A percentile compares a stretch with the other conserved stretches of the same genome.
phyloP scores from a whole-genome alignment of 2,888 invertebrate species.

The Zaprionus bogoriensis region DNA sequence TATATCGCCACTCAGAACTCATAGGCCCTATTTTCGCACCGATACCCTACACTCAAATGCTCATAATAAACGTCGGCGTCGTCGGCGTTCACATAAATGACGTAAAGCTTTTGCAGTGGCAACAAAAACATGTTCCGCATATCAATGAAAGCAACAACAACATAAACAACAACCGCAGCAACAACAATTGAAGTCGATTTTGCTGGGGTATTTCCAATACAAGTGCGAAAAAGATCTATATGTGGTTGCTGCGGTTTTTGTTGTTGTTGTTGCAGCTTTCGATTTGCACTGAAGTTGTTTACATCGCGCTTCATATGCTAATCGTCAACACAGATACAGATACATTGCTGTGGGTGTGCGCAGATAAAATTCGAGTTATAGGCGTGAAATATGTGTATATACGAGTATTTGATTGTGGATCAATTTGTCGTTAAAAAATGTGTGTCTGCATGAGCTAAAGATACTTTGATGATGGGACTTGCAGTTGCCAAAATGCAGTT shows the following conservation, averaged over 20 bases:
- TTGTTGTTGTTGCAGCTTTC: conserved; percentile 30
- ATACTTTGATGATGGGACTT: no score
- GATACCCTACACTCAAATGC: conserved; percentile 48
- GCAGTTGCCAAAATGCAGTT: no score
- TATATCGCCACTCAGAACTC: background rate
- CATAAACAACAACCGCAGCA: conserved; percentile 7
- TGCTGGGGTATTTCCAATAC: conserved; percentile 48
- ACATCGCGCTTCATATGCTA: conserved; percentile 12
- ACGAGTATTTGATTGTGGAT: no score
- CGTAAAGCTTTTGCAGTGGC: conserved; percentile 66
- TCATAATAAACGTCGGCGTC: conserved; percentile 35
- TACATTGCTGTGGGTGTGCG: background rate
- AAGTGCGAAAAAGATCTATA: conserved; percentile 35
- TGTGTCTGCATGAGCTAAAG: no score
- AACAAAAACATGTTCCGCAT: conserved; percentile 76
- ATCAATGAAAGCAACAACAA: conserved; percentile 60
- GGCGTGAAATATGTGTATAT: no score
- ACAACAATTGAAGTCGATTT: conserved; percentile 40
- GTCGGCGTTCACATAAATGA: conserved; percentile 45
- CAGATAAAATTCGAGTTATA: no score
- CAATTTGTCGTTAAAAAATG: no score
- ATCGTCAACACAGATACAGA: conserved; percentile 12
- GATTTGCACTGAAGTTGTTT: conserved; percentile 49
- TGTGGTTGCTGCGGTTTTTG: background rate
- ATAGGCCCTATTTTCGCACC: background rate